Evolutionary conservation across 2,797 vertebrate species (phyloP).

Genomic region (Rhodeus uyekii): DNA sequence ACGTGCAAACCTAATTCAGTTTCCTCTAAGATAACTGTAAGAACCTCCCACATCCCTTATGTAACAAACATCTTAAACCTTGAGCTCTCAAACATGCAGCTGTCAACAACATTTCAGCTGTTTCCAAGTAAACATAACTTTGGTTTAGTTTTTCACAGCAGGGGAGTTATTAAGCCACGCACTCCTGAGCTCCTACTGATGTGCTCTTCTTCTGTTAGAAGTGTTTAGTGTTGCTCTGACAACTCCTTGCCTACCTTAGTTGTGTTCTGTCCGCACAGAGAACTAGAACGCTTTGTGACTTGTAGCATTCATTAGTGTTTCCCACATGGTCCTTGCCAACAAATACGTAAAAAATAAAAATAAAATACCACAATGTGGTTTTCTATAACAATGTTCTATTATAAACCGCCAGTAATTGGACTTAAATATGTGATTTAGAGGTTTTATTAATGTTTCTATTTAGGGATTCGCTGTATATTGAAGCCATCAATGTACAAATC

Average conservation of each 20-base stretch:
- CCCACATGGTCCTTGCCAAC: not conserved
- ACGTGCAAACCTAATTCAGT: not conserved
- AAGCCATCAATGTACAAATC: not conserved
- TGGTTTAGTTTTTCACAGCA: slow-evolving; percentile 21
- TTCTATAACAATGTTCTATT: not conserved
- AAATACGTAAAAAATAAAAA: not conserved
- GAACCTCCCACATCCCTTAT: slow-evolving; percentile 6
- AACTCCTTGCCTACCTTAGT: slow-evolving; percentile 1
- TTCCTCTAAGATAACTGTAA: slow-evolving; percentile 1
- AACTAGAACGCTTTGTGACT: slow-evolving; percentile 14
- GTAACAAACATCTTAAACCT: slow-evolving; percentile 7
- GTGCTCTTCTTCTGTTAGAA: slow-evolving; percentile 6
- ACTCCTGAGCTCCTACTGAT: slow-evolving; percentile 15
- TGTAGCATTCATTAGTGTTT: not conserved
- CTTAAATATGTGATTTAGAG: not conserved
- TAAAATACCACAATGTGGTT: not conserved
- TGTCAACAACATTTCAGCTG: slow-evolving; percentile 27
- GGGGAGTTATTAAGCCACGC: slow-evolving; percentile 17
- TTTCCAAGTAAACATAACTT: slow-evolving; percentile 29
- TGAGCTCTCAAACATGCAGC: slow-evolving; percentile 9
- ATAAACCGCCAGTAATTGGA: too few relatives aligned
- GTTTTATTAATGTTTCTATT: not conserved
- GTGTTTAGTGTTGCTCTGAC: slow-evolving; percentile 21
- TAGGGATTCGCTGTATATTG: not conserved
- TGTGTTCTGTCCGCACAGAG: not conserved